Base-by-base conservation (phyloP, 2,888 invertebrate genomes). In the Drosophila siamana region DNA sequence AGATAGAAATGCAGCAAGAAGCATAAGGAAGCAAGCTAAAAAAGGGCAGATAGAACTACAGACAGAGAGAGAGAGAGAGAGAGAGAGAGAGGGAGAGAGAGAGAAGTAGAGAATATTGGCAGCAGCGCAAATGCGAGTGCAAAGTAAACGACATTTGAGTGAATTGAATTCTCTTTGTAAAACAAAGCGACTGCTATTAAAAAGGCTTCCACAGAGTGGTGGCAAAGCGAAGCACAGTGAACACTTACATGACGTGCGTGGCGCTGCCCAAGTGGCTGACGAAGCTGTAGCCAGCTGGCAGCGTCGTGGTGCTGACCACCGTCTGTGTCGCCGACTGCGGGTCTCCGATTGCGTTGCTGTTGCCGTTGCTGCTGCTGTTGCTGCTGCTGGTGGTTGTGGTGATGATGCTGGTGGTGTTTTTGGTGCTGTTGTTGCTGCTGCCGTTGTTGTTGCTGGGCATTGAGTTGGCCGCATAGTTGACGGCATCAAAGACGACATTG, bases 171-270 rank as follows among this genome's bases (percentile, higher is more conserved):
- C n/a, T n/a, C n/a, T n/a, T n/a, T n/a, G n/a, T n/a, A n/a, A n/a
- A n/a, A n/a, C n/a, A n/a, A n/a, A n/a, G n/a, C n/a, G n/a, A n/a
- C n/a, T n/a, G n/a, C n/a, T n/a, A n/a, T n/a, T n/a, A n/a, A n/a
- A n/a, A n/a, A n/a, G n/a, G n/a, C n/a, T n/a, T n/a, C n/a, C n/a
- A n/a, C n/a, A n/a, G n/a, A n/a, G n/a, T n/a, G n/a, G n/a, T n/a
- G n/a, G n/a, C n/a, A n/a, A n/a, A n/a, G n/a, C n/a, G n/a, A n/a
- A n/a, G n/a, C n/a, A n/a, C n/a, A n/a, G n/a, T 30, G n/a, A n/a
- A 1, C 41, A 19, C 87, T 87, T 68, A 83, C 83, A 83, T 74
- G 59, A 87, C 69, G 60, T 89, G 89, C 54, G 89, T 65, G 8
- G 77, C 36, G 30, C 63, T 66, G 51, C 59, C 38, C 66, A 83